Evolutionary conservation across 1,140 invertebrate species (phyloP).

Genomic region (Pogonomyrmex barbatus): DNA sequence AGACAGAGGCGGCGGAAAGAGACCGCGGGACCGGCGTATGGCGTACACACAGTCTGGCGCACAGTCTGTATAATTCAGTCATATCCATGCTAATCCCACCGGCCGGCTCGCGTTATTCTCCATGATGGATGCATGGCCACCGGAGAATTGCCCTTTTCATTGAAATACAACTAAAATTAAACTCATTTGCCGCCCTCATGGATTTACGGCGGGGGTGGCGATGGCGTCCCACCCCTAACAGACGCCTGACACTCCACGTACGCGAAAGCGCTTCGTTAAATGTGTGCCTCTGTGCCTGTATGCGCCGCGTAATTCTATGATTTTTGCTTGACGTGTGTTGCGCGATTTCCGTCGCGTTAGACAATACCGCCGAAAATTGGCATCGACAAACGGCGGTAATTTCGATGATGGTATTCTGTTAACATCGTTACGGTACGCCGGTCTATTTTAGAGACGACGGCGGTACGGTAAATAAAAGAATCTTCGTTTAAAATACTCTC

Average conservation of each 20-base stretch:
- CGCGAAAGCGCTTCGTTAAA: neutral
- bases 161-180: slow-evolving; percentile 84
- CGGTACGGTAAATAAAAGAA: neutral
- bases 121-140: slow-evolving; percentile 82
- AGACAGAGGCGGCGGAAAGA: slow-evolving; percentile 68
- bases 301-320: slow-evolving; percentile 35
- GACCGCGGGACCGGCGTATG: slow-evolving; percentile 74
- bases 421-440: neutral
- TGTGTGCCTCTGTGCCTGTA: neutral
- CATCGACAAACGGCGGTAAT: slow-evolving; percentile 49
- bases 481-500: slow-evolving; percentile 16
- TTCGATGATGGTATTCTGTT: slow-evolving; percentile 12
- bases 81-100: slow-evolving; percentile 84
- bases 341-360: slow-evolving; percentile 15
- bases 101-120: slow-evolving; percentile 80
- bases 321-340: slow-evolving; percentile 26
- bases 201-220: slow-evolving; percentile 72
- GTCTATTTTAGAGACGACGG: neutral
- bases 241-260: slow-evolving; percentile 25
- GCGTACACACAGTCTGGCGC: slow-evolving; percentile 82
- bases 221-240: slow-evolving; percentile 13
- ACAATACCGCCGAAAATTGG: slow-evolving; percentile 35
- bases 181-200: slow-evolving; percentile 80
- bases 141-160: slow-evolving; percentile 83
- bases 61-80: slow-evolving; percentile 84